Conservation (phyloP, 2,888 invertebrate species). For the Laothoe populi region DNA sequence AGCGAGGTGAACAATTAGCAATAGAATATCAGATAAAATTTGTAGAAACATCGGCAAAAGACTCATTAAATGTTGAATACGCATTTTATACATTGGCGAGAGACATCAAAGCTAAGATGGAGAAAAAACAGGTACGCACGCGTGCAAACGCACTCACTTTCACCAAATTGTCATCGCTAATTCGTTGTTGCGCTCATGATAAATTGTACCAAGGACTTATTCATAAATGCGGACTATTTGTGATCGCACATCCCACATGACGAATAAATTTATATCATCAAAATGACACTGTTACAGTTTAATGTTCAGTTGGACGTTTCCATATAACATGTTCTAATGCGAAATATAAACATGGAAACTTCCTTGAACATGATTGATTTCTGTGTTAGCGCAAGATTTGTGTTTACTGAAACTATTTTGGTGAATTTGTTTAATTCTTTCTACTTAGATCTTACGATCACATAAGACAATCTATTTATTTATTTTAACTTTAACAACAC, state of each 20-base stretch:
- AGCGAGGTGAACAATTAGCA: conserved; percentile 98
- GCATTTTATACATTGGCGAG: conserved; percentile 98
- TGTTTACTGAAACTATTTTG: background rate
- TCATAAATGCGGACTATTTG: conserved; percentile 50
- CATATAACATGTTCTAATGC: background rate
- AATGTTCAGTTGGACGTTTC: background rate
- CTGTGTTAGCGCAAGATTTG: background rate
- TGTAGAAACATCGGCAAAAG: conserved; percentile 99
- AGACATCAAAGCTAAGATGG: conserved; percentile 99
- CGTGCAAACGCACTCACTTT: conserved; percentile 38
- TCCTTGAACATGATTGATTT: background rate
- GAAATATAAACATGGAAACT: conserved; percentile 10
- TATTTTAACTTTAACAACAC: conserved; percentile 35
- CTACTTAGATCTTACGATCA: no score
- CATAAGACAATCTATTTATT: background rate
- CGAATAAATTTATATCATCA: conserved; percentile 32
- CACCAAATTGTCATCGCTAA: conserved; percentile 39
- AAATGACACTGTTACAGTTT: background rate
- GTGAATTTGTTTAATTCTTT: background rate
- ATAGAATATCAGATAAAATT: conserved; percentile 99
- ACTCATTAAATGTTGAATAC: conserved; percentile 98
- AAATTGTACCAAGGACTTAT: conserved; percentile 59
- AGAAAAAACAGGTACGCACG: conserved; percentile 95
- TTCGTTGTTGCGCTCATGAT: conserved; percentile 36
- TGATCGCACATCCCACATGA: conserved; percentile 40